A percentile compares a stretch with the other conserved stretches of the same genome.
Conservation (phyloP, 1,140 invertebrate species). For the Brachionus rubens region DNA sequence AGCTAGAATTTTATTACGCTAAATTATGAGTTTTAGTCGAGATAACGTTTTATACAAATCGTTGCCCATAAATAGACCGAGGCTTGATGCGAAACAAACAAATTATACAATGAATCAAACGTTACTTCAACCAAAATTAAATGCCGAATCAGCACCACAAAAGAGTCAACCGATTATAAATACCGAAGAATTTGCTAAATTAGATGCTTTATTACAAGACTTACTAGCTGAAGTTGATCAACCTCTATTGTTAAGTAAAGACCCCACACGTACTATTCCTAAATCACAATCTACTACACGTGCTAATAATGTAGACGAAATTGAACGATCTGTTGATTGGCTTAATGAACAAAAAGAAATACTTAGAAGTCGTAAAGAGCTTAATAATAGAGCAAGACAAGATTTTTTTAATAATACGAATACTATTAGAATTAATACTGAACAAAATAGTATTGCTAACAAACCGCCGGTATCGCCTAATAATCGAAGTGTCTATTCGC, state of each 20-base stretch:
- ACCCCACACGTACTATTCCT: not conserved
- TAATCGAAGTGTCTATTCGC: slow-evolving; percentile 10
- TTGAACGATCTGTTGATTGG: slow-evolving; percentile 21
- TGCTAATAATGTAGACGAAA: slow-evolving; percentile 12
- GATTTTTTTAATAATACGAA: not conserved
- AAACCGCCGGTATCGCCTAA: slow-evolving; percentile 14
- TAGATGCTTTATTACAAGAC: slow-evolving; percentile 35
- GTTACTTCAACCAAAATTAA: not conserved
- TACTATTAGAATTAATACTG: not conserved
- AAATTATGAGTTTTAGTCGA: slow-evolving; percentile 29
- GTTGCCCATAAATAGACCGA: slow-evolving; percentile 4
- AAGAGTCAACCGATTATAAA: slow-evolving; percentile 17
- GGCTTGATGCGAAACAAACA: not conserved
- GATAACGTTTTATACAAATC: slow-evolving; percentile 29
- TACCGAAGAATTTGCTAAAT: slow-evolving; percentile 36
- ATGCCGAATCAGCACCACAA: not conserved
- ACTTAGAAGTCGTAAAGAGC: slow-evolving; percentile 35
- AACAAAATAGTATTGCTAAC: slow-evolving; percentile 23
- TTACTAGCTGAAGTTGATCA: slow-evolving; percentile 42
- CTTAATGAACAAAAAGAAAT: slow-evolving; percentile 40
- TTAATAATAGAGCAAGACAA: slow-evolving; percentile 2
- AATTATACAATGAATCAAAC: too few relatives aligned
- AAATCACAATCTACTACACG: not conserved
- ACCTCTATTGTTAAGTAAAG: slow-evolving; percentile 7
- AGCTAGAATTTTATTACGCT: not conserved